phyloP scores from a whole-genome alignment of 2,113 vertebrate genomes.

The Pangasianodon hypophthalmus region DNA sequence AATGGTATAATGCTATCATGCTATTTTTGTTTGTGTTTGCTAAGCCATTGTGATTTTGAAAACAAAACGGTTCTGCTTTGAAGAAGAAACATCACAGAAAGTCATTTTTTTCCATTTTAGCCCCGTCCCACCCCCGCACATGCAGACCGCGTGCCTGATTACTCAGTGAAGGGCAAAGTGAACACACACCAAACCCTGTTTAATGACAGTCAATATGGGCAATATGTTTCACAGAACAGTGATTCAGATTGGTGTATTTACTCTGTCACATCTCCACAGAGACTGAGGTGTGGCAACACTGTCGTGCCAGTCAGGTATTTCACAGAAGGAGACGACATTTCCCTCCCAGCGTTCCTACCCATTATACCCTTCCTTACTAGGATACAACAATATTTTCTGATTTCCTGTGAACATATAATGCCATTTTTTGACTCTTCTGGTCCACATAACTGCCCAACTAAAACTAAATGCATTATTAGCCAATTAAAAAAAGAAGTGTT shows the following conservation, averaged over 20 bases:
- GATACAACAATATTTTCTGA: not conserved
- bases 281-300: constrained; percentile 52
- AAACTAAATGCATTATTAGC: not conserved
- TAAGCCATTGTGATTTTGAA: constrained; percentile 10
- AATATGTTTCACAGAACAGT: constrained; percentile 44
- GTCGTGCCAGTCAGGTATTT: constrained; percentile 40
- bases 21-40: constrained; percentile 25
- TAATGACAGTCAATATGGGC: constrained; percentile 23
- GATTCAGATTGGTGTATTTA: constrained; percentile 51
- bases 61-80: constrained; percentile 28
- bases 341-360: not conserved
- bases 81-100: not conserved
- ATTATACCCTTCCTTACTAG: not conserved
- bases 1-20: constrained; percentile 2
- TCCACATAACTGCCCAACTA: not conserved
- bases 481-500: not conserved
- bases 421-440: not conserved
- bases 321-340: constrained; percentile 29
- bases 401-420: not conserved
- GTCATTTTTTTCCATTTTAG: not conserved
- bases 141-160: not conserved
- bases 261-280: constrained; percentile 46
- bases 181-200: not conserved
- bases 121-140: not conserved
- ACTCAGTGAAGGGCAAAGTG: constrained; percentile 51